Evolutionary conservation across 1,140 invertebrate genomes (phyloP), one percentile per base, ranked within the genome.

Genomic region (Geopemphigus sp.): DNA sequence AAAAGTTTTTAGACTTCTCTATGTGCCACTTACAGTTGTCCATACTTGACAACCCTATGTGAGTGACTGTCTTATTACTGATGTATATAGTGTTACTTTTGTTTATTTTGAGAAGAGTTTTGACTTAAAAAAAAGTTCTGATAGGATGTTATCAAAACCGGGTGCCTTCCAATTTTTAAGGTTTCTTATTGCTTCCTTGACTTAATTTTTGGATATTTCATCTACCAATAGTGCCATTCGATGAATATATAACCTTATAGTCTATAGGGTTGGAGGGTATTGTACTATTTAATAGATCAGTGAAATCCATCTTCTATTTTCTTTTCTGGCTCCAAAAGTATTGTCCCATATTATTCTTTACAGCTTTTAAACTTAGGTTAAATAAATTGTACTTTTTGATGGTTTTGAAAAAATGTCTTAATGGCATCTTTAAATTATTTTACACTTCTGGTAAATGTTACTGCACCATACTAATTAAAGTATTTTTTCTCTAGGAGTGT

Each of bases 141-240:
- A 61, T 61, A 24, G 24, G 14, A 29, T 61, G 8, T 45, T 50
- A n/a, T 70, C 66, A 3, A 45, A 70, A 5, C 45, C 66, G 47
- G 66, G 22, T 68, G 22, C 39, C 39, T 70, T 70, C 66, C 32
- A 70, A 17, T 50, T 70, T 70, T 70, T 70, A 50, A 70, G 45
- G 45, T 17, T 70, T 22, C 45, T 45, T 70, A 70, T 70, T 45
- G 66, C 66, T 50, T 70, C 47, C 24, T 70, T 17, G 24, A n/a
- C 47, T 70, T 70, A n/a, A 0, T 70, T 14, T 70, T 70, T n/a
- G 53, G 47, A n/a, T 53, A 70, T n/a, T 70, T 53, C 45, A 70
- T 70, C 53, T n/a, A 70, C 5, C 8, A 70, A 50, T 70, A 45
- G 45, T 50, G 50, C 45, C n/a, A 45, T 22, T 70, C 45, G 26